Conservation (phyloP, 2,888 invertebrate genomes). For the Acholoe squamosa region DNA sequence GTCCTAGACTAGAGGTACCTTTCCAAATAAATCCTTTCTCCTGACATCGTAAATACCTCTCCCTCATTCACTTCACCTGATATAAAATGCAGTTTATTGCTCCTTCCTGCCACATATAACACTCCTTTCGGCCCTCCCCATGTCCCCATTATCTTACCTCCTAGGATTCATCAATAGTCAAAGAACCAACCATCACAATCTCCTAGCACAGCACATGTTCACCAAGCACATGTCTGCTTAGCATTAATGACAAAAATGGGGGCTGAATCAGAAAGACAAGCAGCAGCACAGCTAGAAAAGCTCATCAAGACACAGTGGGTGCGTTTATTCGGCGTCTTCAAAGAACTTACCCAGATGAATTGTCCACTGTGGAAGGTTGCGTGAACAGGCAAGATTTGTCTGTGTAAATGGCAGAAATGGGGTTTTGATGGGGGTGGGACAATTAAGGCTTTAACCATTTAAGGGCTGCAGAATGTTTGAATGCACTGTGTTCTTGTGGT, state of each 20-base stretch:
- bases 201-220: slow-evolving; percentile 5
- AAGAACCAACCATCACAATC: neutral
- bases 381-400: slow-evolving; percentile 16
- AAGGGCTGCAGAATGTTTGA: too few species aligned
- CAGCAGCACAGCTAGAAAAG: neutral
- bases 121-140: too few species aligned
- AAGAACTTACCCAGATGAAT: neutral
- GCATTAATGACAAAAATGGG: neutral
- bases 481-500: too few species aligned
- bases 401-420: neutral
- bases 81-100: too few species aligned
- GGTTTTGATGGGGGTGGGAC: neutral
- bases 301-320: neutral
- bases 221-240: neutral
- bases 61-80: too few species aligned
- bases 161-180: too few species aligned
- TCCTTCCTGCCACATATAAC: too few species aligned
- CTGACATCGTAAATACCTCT: too few species aligned
- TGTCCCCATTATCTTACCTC: too few species aligned
- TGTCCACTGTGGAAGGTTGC: neutral
- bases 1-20: too few species aligned
- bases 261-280: neutral
- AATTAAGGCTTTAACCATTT: too few species aligned
- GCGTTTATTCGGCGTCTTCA: neutral
- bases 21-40: too few species aligned